Base-by-base conservation (phyloP, 2,113 vertebrate genomes). In the Athene noctua region DNA sequence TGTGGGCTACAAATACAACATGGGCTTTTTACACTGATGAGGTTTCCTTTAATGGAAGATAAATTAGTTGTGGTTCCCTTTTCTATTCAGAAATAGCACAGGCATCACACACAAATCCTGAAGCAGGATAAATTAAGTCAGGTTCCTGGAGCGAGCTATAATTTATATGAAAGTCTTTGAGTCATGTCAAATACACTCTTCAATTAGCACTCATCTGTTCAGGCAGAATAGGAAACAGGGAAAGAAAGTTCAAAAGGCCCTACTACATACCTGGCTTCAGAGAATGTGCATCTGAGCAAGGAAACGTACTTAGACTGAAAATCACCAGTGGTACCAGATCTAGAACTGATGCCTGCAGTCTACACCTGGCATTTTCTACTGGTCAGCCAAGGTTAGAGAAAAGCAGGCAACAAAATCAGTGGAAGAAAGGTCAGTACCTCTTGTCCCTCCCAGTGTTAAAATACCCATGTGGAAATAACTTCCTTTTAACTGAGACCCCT, bases 11-110 rank as follows among this genome's bases (percentile, higher is more conserved):
- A 89, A 46, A 61, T 52, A 71, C 25, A 73, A 72, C 66, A 62
- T 51, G 27, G 42, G 9, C 5, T 85, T 93, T 81, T 91, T 62
- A 80, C 46, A 70, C 18, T 62, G 62, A 82, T 73, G 80, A 94
- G 38, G n/a, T 85, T 87, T 89, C 42, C 70, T 32, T 95, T 92
- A 90, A 94, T 58, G n/a, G 84, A 80, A 90, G 84, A 80, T 42
- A 70, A 79, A 92, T 91, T 32, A 89, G 29, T 65, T 82, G 71
- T 77, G 62, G 55, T 16, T 88, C 23, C 9, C 42, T 67, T 32
- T 80, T 74, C 59, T 80, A 26, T 54, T 59, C 78, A 88, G 91
- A 80, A 94, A 36, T 40, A 87, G 36, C n/a, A 23, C 3, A 72
- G 34, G 66, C 36, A 71, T 86, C 47, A 93, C 22, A 73, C 40